A percentile compares a stretch with the other conserved stretches of the same genome.
These are phyloP conservation scores for Cyclargus thomasi DNA, from an alignment of 1,140 invertebrate species.

Conservation along the genomic window DNA sequence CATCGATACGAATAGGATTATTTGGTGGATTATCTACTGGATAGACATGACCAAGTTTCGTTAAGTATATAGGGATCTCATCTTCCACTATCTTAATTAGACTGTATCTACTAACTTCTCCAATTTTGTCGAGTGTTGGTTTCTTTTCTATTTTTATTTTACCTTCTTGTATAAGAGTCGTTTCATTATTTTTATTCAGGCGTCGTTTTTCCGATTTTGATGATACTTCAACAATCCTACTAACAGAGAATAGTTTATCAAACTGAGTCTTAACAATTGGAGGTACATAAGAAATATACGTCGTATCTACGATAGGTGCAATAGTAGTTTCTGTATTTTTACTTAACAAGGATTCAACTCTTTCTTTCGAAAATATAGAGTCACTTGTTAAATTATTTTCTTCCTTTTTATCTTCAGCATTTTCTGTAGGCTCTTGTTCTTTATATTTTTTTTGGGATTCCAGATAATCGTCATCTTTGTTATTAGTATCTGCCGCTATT, in stretches of 20 bases:
- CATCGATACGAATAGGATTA: conserved; percentile 70
- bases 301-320: conserved; percentile 36
- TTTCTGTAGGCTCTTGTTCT: neutral
- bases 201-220: conserved; percentile 77
- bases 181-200: conserved; percentile 76
- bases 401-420: conserved; percentile 20
- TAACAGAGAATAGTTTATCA: conserved; percentile 79
- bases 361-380: conserved; percentile 25
- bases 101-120: conserved; percentile 79
- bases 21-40: conserved; percentile 69
- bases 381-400: conserved; percentile 31
- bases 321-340: conserved; percentile 33
- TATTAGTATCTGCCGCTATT: neutral
- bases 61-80: conserved; percentile 73
- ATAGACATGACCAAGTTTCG: conserved; percentile 70
- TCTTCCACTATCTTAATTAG: conserved; percentile 79
- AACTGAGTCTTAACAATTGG: conserved; percentile 71
- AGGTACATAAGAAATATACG: conserved; percentile 37
- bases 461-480: neutral
- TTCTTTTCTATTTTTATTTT: conserved; percentile 74
- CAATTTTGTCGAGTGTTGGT: conserved; percentile 78
- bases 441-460: neutral
- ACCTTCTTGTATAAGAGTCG: conserved; percentile 68
- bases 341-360: neutral
- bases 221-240: conserved; percentile 79